Conservation (phyloP, 2,113 vertebrate genomes). For the Pagrus major region DNA sequence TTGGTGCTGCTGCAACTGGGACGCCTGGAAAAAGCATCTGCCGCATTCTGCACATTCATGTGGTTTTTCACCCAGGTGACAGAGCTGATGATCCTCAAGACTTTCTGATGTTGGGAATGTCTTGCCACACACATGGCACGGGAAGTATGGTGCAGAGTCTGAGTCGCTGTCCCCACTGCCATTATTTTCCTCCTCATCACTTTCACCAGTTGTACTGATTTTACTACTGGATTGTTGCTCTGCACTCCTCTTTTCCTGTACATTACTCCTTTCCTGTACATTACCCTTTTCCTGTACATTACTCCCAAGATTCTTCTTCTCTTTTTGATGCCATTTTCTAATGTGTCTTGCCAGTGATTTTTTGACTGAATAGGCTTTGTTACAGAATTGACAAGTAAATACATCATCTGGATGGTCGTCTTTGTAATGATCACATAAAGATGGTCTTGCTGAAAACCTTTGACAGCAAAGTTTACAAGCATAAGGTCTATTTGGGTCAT, state of each 20-base stretch:
- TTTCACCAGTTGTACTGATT: slow-evolving; percentile 53
- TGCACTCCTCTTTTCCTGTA: slow-evolving; percentile 13
- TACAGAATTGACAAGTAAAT: slow-evolving; percentile 77
- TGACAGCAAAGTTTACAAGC: slow-evolving; percentile 73
- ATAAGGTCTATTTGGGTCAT: slow-evolving; percentile 76
- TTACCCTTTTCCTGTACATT: slow-evolving; percentile 17
- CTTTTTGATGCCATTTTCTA: slow-evolving; percentile 68
- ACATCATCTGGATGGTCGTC: slow-evolving; percentile 63
- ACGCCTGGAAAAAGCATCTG: slow-evolving; percentile 84
- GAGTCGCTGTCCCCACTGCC: slow-evolving; percentile 75
- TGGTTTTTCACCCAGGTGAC: slow-evolving; percentile 86
- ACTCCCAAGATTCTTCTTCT: slow-evolving; percentile 16
- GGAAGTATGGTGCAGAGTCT: slow-evolving; percentile 85
- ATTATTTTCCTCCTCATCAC: slow-evolving; percentile 44
- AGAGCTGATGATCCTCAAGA: slow-evolving; percentile 86
- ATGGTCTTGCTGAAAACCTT: slow-evolving; percentile 71
- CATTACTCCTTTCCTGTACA: neutral
- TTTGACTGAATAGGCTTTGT: slow-evolving; percentile 72
- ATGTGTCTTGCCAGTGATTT: slow-evolving; percentile 78
- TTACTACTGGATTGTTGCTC: slow-evolving; percentile 54
- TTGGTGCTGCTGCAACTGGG: slow-evolving; percentile 84
- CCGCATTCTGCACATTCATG: slow-evolving; percentile 86
- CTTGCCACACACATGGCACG: slow-evolving; percentile 87
- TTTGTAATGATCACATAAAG: slow-evolving; percentile 72
- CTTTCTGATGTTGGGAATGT: slow-evolving; percentile 84